Evolutionary conservation across 1,140 invertebrate species (phyloP), one percentile per base, ranked within the genome.

Genomic region (Drosophila micromelanica): DNA sequence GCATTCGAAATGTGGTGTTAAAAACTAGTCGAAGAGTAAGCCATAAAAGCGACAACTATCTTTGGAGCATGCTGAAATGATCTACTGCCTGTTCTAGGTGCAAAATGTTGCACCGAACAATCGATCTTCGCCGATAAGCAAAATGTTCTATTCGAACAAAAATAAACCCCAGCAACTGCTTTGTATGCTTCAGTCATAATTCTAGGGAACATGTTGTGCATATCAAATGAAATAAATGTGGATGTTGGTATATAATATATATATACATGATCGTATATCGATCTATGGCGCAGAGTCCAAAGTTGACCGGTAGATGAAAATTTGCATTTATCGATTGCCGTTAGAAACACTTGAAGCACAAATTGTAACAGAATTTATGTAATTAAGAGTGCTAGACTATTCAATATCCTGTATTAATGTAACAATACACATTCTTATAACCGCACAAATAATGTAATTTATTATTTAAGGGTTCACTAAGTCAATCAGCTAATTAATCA

Each of bases 321-420:
- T 71, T 71, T 71, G 61, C 68, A 65, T 71, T 71, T 64, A 71
- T 65, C 52, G 68, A 71, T 71, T 57, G 61, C 68, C 68, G 61
- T 71, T 65, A 65, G 61, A 55, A 65, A 52, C 45, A 65, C 51
- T 70, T 37, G 42, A 35, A 9, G 13, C 43, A 54, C 51, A 62
- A 71, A 56, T 49, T 64, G 68, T 60, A 55, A 51, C 60, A 56
- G n/a, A 56, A 54, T 32, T 69, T 5, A 46, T 46, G 20, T 35
- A 35, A 11, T 9, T 20, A 3, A 30, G 7, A 11, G 9, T 32
- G n/a, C 15, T 12, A 5, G 13, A 15, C 40, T 6, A 17, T 0
- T 7, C n/a, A 12, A 15, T 43, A 30, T n/a, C 27, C 27, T 13
- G n/a, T 32, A 32, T 3, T 5, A 27, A 5, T 46, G 7, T 9